These are phyloP conservation scores for Drosophila kambysellisi DNA, from an alignment of 2,888 invertebrate species.

Conservation along the genomic window DNA sequence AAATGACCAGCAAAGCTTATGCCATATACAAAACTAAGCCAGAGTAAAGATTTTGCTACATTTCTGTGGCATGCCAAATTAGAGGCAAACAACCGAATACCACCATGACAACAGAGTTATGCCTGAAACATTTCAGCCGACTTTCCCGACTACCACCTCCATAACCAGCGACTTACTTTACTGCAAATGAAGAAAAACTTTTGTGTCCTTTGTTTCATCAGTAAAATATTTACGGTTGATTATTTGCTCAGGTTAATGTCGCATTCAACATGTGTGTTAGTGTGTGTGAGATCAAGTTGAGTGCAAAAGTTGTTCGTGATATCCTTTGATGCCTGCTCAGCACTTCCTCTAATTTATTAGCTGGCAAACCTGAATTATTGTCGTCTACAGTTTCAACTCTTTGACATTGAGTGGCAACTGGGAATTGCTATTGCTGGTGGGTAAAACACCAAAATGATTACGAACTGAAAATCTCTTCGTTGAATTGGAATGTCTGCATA, in stretches of 20 bases:
- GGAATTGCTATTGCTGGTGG: constrained; percentile 49
- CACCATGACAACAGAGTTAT: constrained; percentile 36
- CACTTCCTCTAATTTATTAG: constrained; percentile 74
- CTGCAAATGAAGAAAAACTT: constrained; percentile 27
- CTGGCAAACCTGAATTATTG: constrained; percentile 74
- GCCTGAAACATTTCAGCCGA: constrained; percentile 39
- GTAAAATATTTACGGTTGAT: constrained; percentile 75
- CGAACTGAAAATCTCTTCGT: constrained; percentile 6
- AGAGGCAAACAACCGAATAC: constrained; percentile 25
- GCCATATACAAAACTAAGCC: constrained; percentile 50
- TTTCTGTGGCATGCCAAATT: constrained; percentile 53
- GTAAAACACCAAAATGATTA: not conserved
- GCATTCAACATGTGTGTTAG: not conserved
- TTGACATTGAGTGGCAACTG: constrained; percentile 71
- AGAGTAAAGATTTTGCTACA: constrained; percentile 28
- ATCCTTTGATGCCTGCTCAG: constrained; percentile 73
- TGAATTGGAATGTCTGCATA: constrained; percentile 1
- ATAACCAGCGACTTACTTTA: not conserved
- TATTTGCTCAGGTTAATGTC: constrained; percentile 62
- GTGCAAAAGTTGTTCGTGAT: constrained; percentile 73
- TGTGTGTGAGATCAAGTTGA: constrained; percentile 46
- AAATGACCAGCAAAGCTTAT: constrained; percentile 63
- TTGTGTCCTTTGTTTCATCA: constrained; percentile 56
- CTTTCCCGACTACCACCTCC: not conserved
- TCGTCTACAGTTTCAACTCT: constrained; percentile 55